These are phyloP conservation scores for Samia ricini DNA, from an alignment of 1,140 invertebrate genomes.

Conservation along the genomic window DNA sequence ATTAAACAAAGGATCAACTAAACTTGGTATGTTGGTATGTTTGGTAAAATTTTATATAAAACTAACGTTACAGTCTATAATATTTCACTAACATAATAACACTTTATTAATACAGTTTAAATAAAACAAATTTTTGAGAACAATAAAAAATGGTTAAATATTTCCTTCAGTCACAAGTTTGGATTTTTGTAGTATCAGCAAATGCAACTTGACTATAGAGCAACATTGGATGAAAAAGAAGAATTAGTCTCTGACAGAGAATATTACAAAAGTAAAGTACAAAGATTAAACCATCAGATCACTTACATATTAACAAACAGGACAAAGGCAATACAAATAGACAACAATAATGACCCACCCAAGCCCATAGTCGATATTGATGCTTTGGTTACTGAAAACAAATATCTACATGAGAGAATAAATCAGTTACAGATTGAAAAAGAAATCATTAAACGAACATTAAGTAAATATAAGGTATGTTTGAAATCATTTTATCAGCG, in stretches of 20 bases:
- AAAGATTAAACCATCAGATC: slow-evolving; percentile 89
- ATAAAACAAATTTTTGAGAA: no score
- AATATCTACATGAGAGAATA: slow-evolving; percentile 89
- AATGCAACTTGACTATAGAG: slow-evolving; percentile 85
- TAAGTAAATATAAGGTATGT: slow-evolving; percentile 85
- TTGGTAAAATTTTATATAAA: no score
- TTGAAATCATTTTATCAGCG: slow-evolving; percentile 1
- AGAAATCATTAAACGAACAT: slow-evolving; percentile 83
- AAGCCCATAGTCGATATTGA: slow-evolving; percentile 87
- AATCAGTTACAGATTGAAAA: slow-evolving; percentile 90
- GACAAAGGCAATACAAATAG: slow-evolving; percentile 40
- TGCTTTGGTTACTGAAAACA: slow-evolving; percentile 89
- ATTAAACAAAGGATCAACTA: no score
- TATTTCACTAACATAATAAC: no score
- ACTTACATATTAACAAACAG: slow-evolving; percentile 82
- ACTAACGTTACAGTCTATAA: no score
- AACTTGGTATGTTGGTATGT: no score
- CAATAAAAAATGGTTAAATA: no score
- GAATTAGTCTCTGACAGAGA: slow-evolving; percentile 89
- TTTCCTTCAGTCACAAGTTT: no score
- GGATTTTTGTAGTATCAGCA: slow-evolving; percentile 78
- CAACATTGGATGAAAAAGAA: slow-evolving; percentile 91
- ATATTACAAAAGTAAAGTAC: slow-evolving; percentile 91
- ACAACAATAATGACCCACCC: slow-evolving; percentile 43
- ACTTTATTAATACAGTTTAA: no score